Base-by-base conservation (phyloP, 1,140 invertebrate species). In the Drosophila albomicans region DNA sequence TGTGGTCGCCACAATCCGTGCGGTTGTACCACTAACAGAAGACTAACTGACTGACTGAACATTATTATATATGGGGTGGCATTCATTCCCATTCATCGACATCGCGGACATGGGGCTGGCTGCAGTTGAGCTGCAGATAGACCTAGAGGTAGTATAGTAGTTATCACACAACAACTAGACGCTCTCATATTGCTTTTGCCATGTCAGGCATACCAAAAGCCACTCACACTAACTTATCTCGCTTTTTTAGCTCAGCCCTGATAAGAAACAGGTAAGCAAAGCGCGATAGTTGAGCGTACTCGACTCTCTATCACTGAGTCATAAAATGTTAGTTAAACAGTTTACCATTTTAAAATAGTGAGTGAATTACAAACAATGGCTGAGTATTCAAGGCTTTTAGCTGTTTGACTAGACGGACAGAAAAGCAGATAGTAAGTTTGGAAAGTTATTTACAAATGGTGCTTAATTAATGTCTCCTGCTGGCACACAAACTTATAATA, bases 31-130 rank as follows among this genome's bases (percentile, higher is more conserved):
- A 72, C 70, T 80, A 54, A 66, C 58, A 63, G 58, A 71, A 81
- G 82, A 85, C 82, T 85, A 75, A 86, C 82, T 85, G 79, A 86
- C 20, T 25, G 20, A 25, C 20, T 25, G 20, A 20, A 5, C n/a
- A 43, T n/a, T 13, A 43, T 38, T 38, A 38, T 38, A 25, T 25
- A 25, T 25, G 20, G 35, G 41, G 41, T 43, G 41, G 3, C 41
- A 43, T 43, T 43, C 38, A 7, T 3, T 10, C 10, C 5, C 41
- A 43, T 43, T 43, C 41, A 43, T 20, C 46, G 46, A 16, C 46
- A 38, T 32, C 32, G 35, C 6, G 35, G 35, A 38, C 35, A 38
- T 38, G 35, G 35, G 35, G 32, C 32, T 32, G 46, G 46, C 46
- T 48, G 46, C 46, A 48, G 16, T 20, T 48, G 46, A 43, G 41